Evolutionary conservation across 2,113 vertebrate genomes (phyloP), one percentile per base, ranked within the genome.

Genomic region (Rhinolophus sinicus): DNA sequence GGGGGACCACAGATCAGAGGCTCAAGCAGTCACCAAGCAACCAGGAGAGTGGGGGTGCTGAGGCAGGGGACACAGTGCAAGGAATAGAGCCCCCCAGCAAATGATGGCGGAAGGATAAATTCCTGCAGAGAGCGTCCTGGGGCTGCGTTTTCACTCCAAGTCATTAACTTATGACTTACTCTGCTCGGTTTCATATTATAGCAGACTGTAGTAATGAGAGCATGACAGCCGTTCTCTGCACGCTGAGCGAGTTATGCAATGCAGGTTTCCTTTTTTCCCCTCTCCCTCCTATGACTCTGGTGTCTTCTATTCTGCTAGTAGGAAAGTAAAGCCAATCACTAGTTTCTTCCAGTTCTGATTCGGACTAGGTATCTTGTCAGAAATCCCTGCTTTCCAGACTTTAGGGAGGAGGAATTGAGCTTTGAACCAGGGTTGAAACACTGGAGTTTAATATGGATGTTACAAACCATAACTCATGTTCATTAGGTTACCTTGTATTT

Each of bases 191-290:
- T 64, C 83, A 0, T 22, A 40, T 5, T 5, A 58, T 0, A 60
- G 58, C 21, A 15, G 35, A 22, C 81, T 62, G 0, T 1, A 28
- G 35, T 6, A 7, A n/a, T 4, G 22, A 50, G 9, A 8, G 22
- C 7, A 24, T 15, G n/a, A 35, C 72, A 69, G 83, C 73, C 78
- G 62, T 67, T 19, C 78, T 90, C 35, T 14, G 19, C 5, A 18
- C 0, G 1, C n/a, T 9, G 30, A 62, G 69, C 2, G 0, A 30
- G 56, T 6, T 26, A 13, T 0, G 2, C 24, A 10, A 18, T 0
- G 10, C 12, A 9, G 69, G 24, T 54, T 70, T 30, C 44, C 82
- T 69, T 30, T 5, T 14, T 18, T 11, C 14, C n/a, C n/a, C 16
- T 3, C 13, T 10, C 24, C 33, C 72, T 33, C 16, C 62, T 64